Conservation (phyloP, 2,888 invertebrate genomes). For the Melipona beecheii region DNA sequence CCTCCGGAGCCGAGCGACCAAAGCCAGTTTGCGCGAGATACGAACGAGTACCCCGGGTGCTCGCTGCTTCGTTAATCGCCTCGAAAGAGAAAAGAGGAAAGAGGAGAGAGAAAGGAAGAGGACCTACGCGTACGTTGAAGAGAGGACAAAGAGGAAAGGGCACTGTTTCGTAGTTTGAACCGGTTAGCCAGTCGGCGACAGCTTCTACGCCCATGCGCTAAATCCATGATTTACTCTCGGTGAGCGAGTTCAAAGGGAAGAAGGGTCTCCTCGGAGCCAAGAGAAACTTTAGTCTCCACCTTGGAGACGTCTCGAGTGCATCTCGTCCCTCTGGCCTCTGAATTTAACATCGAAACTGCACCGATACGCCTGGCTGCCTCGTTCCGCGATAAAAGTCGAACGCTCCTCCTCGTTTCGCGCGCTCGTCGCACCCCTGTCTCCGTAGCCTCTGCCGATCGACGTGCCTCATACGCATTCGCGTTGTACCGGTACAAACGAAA, state of each 20-base stretch:
- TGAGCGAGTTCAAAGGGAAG: conserved; percentile 58
- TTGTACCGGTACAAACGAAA: no score
- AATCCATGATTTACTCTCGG: conserved; percentile 61
- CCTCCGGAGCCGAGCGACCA: background rate
- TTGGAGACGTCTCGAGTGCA: conserved; percentile 66
- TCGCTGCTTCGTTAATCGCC: conserved; percentile 32
- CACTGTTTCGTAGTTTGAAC: conserved; percentile 10
- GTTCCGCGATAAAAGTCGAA: conserved; percentile 27
- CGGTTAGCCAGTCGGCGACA: conserved; percentile 28
- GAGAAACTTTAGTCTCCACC: conserved; percentile 66
- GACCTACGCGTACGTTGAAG: background rate
- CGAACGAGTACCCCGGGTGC: background rate
- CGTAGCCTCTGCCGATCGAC: background rate
- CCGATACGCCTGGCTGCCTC: conserved; percentile 29
- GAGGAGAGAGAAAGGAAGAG: background rate
- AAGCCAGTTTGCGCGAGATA: background rate
- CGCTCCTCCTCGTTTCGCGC: background rate
- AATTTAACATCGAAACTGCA: conserved; percentile 59
- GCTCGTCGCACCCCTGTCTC: background rate
- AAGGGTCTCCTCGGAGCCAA: conserved; percentile 51
- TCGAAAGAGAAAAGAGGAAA: background rate
- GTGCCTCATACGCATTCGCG: no score
- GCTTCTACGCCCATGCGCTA: conserved; percentile 48
- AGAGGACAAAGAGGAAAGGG: background rate
- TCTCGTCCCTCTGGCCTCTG: conserved; percentile 55